Conservation (phyloP, 2,113 vertebrate species). For the Calyptomena viridis region DNA sequence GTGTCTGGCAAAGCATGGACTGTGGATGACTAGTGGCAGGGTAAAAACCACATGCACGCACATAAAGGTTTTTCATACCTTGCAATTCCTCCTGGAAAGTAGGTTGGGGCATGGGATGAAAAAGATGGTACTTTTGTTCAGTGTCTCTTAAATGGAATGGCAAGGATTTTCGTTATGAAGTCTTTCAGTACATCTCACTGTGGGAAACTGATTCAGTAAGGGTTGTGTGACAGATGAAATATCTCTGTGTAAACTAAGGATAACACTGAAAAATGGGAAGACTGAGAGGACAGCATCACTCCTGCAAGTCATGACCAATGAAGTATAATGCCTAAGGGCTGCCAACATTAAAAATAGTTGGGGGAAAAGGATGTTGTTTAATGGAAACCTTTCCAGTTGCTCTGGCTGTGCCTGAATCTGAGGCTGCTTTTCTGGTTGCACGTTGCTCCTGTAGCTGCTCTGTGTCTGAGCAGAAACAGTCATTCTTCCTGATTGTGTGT, state of each 20-base stretch:
- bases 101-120: background rate
- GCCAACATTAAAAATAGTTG: background rate
- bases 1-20: background rate
- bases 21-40: background rate
- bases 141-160: background rate
- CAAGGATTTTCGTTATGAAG: background rate
- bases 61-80: background rate
- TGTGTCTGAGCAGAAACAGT: background rate
- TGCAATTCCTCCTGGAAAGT: background rate
- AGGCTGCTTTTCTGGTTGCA: background rate
- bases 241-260: background rate
- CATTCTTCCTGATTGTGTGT: background rate
- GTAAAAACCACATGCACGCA: background rate
- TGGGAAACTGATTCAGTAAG: background rate
- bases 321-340: background rate
- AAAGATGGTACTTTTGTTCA: background rate
- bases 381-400: background rate
- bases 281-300: background rate
- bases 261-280: background rate
- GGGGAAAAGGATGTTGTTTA: background rate
- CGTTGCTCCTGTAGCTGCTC: background rate
- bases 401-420: background rate
- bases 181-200: background rate
- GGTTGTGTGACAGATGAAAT: background rate
- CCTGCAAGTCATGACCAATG: background rate